phyloP scores from a whole-genome alignment of 2,888 invertebrate species.

The Cartodere bifasciata region DNA sequence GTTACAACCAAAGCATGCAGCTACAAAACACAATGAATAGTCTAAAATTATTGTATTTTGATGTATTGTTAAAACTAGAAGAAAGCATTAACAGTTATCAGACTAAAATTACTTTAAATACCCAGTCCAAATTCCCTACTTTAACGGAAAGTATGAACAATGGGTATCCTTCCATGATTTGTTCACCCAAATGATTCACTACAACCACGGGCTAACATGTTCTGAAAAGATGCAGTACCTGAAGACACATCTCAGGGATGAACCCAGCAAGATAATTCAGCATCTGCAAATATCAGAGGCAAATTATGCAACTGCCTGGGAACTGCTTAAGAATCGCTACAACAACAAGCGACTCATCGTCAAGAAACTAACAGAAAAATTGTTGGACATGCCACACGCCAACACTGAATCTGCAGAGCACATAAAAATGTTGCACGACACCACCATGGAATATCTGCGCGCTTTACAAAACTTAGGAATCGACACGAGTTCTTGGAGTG shows the following conservation, averaged over 20 bases:
- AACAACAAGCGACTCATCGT: conserved; percentile 7
- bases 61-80: too few species aligned
- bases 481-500: too few species aligned
- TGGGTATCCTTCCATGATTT: conserved; percentile 1
- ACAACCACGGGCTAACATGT: not conserved
- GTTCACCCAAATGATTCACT: conserved; percentile 2
- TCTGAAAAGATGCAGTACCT: conserved; percentile 9
- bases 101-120: too few species aligned
- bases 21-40: too few species aligned
- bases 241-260: conserved; percentile 9
- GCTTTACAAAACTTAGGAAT: conserved; percentile 8
- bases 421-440: conserved; percentile 8
- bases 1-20: too few species aligned
- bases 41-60: too few species aligned
- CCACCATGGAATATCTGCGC: conserved; percentile 3
- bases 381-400: conserved; percentile 1
- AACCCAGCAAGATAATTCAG: conserved; percentile 7
- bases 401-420: conserved; percentile 3
- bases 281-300: conserved; percentile 7
- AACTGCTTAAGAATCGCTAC: conserved; percentile 5
- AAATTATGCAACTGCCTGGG: conserved; percentile 9
- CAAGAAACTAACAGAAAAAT: conserved; percentile 5
- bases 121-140: conserved; percentile 1
- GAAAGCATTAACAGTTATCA: too few species aligned
- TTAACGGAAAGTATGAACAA: conserved; percentile 3